phyloP scores from a whole-genome alignment of 2,797 vertebrate genomes.

The Sciurus carolinensis region DNA sequence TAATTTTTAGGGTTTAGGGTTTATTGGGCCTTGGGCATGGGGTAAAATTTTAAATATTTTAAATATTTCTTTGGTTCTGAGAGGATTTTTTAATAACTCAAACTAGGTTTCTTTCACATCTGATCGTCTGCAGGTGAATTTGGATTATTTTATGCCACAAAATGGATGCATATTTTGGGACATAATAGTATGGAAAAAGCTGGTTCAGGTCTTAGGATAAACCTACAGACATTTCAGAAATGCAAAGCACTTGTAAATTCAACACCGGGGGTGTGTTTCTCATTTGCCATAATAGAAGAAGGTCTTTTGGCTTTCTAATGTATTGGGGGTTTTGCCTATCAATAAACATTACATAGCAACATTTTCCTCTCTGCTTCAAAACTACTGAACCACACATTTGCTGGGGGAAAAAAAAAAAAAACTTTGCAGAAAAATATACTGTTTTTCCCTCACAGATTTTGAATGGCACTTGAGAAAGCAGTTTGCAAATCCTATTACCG shows the following conservation, averaged over 20 bases:
- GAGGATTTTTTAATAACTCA: slow-evolving; percentile 36
- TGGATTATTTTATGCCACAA: slow-evolving; percentile 64
- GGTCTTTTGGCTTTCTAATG: slow-evolving; percentile 60
- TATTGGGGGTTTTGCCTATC: slow-evolving; percentile 2
- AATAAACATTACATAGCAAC: slow-evolving; percentile 49
- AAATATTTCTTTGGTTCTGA: slow-evolving; percentile 49
- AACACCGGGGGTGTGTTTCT: slow-evolving; percentile 65
- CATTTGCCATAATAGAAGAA: slow-evolving; percentile 66
- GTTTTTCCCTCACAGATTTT: slow-evolving; percentile 1
- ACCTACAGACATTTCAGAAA: slow-evolving; percentile 76
- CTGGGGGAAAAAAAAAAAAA: slow-evolving; percentile 28
- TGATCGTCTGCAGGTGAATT: slow-evolving; percentile 49
- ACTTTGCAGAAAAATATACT: slow-evolving; percentile 19
- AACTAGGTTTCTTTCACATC: slow-evolving; percentile 10
- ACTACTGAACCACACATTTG: slow-evolving; percentile 57
- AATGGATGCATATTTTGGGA: slow-evolving; percentile 66
- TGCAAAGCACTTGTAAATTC: slow-evolving; percentile 64
- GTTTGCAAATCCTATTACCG: slow-evolving; percentile 40
- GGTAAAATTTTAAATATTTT: slow-evolving; percentile 69
- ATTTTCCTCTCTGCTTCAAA: slow-evolving; percentile 60
- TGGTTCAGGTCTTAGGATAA: slow-evolving; percentile 45
- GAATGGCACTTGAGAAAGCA: slow-evolving; percentile 46
- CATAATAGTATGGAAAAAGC: slow-evolving; percentile 56
- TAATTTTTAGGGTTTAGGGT: slow-evolving; percentile 49
- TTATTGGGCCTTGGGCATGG: slow-evolving; percentile 65